Base-by-base conservation (phyloP, 2,888 invertebrate genomes). In the Fissipunctia ypsillon region DNA sequence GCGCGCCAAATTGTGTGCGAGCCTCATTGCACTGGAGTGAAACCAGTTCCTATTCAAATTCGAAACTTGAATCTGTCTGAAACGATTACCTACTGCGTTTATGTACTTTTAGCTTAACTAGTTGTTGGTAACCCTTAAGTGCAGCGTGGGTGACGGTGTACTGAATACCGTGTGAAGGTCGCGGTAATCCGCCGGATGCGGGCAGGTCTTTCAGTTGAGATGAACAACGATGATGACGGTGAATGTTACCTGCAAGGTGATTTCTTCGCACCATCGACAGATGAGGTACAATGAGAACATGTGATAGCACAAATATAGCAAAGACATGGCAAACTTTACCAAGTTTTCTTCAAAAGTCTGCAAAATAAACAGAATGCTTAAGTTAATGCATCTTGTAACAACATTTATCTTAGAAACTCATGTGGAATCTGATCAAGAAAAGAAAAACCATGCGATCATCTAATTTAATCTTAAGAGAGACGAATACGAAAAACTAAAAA, bases 191-290 rank as follows among this genome's bases (percentile, higher is more conserved):
- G n/a, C n/a, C n/a, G n/a, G n/a, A n/a, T n/a, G n/a, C n/a, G n/a
- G n/a, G n/a, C n/a, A n/a, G n/a, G n/a, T 9, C 5, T 35, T 35
- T 48, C 25, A 2, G 31, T 35, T 41, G 16, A 14, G 12, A 19
- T 41, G 2, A 61, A 43, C 25, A 38, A n/a, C 7, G n/a, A 43
- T 41, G 6, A 19, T 35, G 2, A 35, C 31, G 12, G n/a, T 1
- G 14, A 28, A 28, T 25, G 0, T 68, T 70, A 95, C 95, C 94
- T 95, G 93, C 19, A 88, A 86, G 54, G 93, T 94, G 3, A 96
- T 91, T 87, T 95, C 95, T 76, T 95, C 94, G 70, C 95, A 94
- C 94, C 95, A 95, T 28, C 93, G 91, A 73, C 96, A 96, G 25
- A 94, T 88, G 6, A 94, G 89, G 76, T 91, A 95, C 35, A 95